A percentile compares a stretch with the other conserved stretches of the same genome.
phyloP scores from a whole-genome alignment of 2,888 invertebrate genomes.

The Hymenopus coronatus region DNA sequence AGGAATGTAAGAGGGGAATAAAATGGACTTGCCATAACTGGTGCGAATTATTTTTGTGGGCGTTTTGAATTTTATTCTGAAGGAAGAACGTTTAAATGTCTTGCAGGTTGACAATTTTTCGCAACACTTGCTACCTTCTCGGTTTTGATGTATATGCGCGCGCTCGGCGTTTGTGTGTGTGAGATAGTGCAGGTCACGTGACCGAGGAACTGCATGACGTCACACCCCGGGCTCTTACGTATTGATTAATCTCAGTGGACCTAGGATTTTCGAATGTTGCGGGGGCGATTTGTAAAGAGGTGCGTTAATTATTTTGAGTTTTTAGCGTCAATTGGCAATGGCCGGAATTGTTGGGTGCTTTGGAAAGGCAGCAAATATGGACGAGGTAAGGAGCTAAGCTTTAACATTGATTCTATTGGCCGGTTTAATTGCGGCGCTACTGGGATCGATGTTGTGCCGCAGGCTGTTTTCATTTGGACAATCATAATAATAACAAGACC shows the following conservation, averaged over 20 bases:
- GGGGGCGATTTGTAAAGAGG: conserved; percentile 1
- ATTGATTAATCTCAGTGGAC: conserved; percentile 25
- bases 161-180: background rate
- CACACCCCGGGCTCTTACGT: conserved; percentile 13
- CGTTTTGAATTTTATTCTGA: too few species aligned
- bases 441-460: background rate
- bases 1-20: too few species aligned
- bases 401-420: background rate
- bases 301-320: background rate
- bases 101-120: background rate
- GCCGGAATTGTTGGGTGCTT: background rate
- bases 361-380: too few species aligned
- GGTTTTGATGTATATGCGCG: background rate
- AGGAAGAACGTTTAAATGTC: too few species aligned
- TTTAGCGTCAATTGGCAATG: background rate
- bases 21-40: too few species aligned
- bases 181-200: conserved; percentile 17
- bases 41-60: too few species aligned
- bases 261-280: conserved; percentile 16
- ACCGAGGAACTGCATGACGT: background rate
- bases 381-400: background rate
- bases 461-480: background rate
- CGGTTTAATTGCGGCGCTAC: background rate
- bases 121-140: background rate
- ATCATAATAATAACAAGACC: background rate